Percentiles rank a stretch among this genome's conserved stretches.
phyloP scores from a whole-genome alignment of 2,797 vertebrate species.

The Liasis olivaceus region DNA sequence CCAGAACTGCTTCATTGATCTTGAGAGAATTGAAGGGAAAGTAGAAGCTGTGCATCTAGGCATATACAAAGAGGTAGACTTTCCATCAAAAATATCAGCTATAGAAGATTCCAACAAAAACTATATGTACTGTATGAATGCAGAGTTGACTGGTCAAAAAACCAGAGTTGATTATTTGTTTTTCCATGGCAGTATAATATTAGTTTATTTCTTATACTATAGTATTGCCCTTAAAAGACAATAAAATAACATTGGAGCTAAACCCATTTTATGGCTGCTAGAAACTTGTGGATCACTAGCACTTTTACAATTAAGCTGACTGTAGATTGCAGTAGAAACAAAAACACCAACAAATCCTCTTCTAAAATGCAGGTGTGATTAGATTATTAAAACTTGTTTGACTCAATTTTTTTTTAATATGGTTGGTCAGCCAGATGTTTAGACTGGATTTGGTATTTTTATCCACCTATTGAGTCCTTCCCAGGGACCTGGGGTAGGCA shows the following conservation, averaged over 20 bases:
- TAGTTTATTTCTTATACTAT: background rate
- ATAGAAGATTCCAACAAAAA: background rate
- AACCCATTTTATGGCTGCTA: background rate
- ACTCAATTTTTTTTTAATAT: background rate
- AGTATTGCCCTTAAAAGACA: background rate
- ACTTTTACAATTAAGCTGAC: background rate
- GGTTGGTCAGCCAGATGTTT: background rate
- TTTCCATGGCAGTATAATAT: background rate
- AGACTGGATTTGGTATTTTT: background rate
- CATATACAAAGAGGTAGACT: background rate
- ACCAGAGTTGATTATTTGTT: background rate
- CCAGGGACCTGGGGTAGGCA: background rate
- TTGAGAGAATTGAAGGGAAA: background rate
- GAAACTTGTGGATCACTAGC: background rate
- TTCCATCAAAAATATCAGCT: background rate
- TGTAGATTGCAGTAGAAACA: background rate
- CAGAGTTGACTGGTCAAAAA: background rate
- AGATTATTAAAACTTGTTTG: background rate
- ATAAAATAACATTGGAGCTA: conserved; percentile 11
- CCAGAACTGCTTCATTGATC: background rate
- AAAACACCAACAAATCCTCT: background rate
- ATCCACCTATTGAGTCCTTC: too few relatives aligned
- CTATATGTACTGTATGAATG: background rate
- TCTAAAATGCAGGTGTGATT: background rate
- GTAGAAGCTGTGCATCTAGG: background rate